Conservation (phyloP, 2,113 vertebrate genomes). For the Felis catus region F.catus_Fca126_mat1.0 CM031417.1:90866001-90866500, state of each 20-base stretch:
- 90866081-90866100: background rate
- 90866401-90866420: background rate
- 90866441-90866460: background rate
- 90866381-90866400: background rate
- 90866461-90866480: background rate
- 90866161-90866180: background rate
- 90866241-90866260: background rate
- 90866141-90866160: background rate
- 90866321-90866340: background rate
- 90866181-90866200: background rate
- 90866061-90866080: background rate
- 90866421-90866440: background rate
- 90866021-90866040: background rate
- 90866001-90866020: background rate
- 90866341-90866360: background rate
- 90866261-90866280: background rate
- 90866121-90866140: background rate
- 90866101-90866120: background rate
- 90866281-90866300: background rate
- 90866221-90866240: background rate
- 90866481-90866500: background rate
- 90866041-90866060: background rate
- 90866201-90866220: background rate
- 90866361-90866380: background rate
- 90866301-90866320: background rate